Conservation (phyloP, 2,888 invertebrate genomes). For the Ormyrus labotus region DNA sequence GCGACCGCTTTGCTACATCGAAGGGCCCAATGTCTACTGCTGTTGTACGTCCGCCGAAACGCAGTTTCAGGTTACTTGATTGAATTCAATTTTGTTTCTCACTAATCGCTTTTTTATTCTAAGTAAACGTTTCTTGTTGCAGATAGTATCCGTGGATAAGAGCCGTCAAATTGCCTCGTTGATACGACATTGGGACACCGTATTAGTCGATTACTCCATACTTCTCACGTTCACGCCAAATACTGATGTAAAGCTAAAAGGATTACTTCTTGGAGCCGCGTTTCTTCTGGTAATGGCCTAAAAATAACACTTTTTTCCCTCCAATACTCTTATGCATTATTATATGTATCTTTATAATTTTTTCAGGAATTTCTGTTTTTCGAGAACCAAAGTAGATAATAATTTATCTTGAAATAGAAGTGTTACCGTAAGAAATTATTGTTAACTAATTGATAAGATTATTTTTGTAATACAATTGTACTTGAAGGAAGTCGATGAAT, state of each 20-base stretch:
- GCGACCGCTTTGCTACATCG: constrained; percentile 82
- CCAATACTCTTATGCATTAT: not conserved
- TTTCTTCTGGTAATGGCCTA: constrained; percentile 85
- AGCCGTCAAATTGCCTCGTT: constrained; percentile 82
- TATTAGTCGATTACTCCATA: constrained; percentile 84
- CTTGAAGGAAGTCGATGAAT: too few relatives aligned
- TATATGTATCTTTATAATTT: not conserved
- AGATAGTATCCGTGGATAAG: constrained; percentile 76
- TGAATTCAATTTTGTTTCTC: not conserved
- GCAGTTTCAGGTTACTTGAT: constrained; percentile 78
- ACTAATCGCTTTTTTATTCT: not conserved
- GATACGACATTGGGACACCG: constrained; percentile 84
- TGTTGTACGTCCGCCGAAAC: constrained; percentile 80
- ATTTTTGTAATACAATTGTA: not conserved
- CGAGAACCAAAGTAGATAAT: constrained; percentile 66
- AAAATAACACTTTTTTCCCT: not conserved
- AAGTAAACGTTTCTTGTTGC: not conserved
- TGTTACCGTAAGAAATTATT: not conserved
- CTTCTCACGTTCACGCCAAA: constrained; percentile 85
- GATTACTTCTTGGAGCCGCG: constrained; percentile 86
- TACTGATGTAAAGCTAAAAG: constrained; percentile 86
- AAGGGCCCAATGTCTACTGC: constrained; percentile 83
- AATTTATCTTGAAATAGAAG: too few relatives aligned
- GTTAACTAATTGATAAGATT: not conserved
- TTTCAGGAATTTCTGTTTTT: constrained; percentile 83